Percentiles rank a stretch among this genome's conserved stretches.
phyloP scores from a whole-genome alignment of 2,888 invertebrate species.

The Sinotaia quadrata region DNA sequence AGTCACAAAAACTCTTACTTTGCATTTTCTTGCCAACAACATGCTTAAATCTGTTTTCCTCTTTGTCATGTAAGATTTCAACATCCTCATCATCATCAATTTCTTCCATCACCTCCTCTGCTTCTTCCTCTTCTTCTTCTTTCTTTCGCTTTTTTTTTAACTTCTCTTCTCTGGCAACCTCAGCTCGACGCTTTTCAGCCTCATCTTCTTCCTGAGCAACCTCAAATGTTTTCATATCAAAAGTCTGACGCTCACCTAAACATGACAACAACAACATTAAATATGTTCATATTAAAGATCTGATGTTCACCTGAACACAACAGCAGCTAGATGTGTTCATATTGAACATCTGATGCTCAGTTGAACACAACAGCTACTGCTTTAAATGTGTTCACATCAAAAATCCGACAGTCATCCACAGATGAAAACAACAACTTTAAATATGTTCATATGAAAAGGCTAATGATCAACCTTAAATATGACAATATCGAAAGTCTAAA shows the following conservation, averaged over 20 bases:
- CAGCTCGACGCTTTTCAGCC: constrained; percentile 1
- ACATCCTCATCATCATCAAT: background rate
- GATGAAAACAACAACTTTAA: too few species aligned
- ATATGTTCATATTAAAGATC: background rate
- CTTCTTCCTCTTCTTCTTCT: constrained; percentile 41
- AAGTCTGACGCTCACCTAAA: constrained; percentile 48
- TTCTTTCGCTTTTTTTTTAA: constrained; percentile 34
- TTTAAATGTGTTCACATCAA: too few species aligned
- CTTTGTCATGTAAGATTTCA: background rate
- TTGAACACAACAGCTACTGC: too few species aligned
- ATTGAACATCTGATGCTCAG: too few species aligned
- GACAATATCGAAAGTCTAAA: too few species aligned
- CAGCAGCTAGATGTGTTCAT: too few species aligned
- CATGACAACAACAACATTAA: background rate
- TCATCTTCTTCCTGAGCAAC: constrained; percentile 24
- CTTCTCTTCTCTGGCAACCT: constrained; percentile 13
- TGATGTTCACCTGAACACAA: background rate
- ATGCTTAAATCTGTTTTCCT: background rate
- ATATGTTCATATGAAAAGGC: too few species aligned
- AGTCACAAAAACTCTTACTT: too few species aligned
- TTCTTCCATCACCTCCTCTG: constrained; percentile 42
- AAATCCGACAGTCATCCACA: too few species aligned
- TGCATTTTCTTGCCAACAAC: too few species aligned
- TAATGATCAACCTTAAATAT: too few species aligned
- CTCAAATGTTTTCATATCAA: constrained; percentile 46